These are phyloP conservation scores for Exocentrus adspersus DNA, from an alignment of 2,888 invertebrate genomes.

Conservation along the genomic window DNA sequence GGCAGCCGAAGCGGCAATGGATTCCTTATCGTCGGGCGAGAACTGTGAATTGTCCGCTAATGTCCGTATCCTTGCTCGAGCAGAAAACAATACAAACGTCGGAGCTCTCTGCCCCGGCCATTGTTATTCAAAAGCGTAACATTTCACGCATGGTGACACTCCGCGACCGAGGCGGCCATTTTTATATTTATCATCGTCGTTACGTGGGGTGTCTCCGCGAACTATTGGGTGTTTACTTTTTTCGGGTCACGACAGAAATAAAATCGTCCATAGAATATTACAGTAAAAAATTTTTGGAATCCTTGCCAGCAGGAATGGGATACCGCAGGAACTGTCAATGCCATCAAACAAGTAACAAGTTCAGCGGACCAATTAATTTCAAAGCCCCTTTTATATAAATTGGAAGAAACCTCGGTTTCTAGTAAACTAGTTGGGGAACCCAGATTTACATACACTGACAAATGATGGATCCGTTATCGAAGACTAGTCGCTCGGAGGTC, in stretches of 20 bases:
- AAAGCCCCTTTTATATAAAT: neutral
- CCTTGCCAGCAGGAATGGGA: too few species aligned
- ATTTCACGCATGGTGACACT: conserved; percentile 62
- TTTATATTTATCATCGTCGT: conserved; percentile 51
- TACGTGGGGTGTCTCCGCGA: conserved; percentile 22
- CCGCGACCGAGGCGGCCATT: conserved; percentile 54
- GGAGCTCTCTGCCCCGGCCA: conserved; percentile 49
- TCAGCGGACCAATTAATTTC: neutral
- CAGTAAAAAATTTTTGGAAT: too few species aligned
- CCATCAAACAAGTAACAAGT: too few species aligned
- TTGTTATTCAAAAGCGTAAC: conserved; percentile 61
- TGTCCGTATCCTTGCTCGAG: conserved; percentile 22
- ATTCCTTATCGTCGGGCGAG: neutral
- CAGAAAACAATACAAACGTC: conserved; percentile 23
- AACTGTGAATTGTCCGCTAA: conserved; percentile 19
- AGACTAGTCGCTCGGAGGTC: neutral
- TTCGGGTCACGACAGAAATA: conserved; percentile 2
- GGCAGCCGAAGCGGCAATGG: neutral
- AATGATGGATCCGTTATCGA: neutral
- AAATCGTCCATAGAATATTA: too few species aligned
- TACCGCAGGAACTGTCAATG: too few species aligned
- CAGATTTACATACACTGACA: neutral
- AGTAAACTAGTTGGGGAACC: neutral
- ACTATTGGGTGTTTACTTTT: conserved; percentile 20
- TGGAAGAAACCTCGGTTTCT: neutral